These are phyloP conservation scores for Leiothrix lutea DNA, from an alignment of 2,113 vertebrate genomes.

Conservation along the genomic window DNA sequence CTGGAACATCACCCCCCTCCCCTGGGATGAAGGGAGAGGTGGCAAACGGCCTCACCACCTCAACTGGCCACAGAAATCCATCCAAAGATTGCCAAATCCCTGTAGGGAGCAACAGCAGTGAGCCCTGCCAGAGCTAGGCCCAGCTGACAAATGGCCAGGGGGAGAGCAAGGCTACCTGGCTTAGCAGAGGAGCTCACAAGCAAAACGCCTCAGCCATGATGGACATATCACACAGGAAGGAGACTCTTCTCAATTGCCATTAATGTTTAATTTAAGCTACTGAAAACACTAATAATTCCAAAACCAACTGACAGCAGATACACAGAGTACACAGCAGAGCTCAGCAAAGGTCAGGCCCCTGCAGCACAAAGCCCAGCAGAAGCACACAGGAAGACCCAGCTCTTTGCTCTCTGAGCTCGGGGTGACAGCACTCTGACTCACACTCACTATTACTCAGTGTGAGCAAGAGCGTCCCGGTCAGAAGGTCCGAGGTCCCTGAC, in stretches of 20 bases:
- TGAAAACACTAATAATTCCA: slow-evolving; percentile 43
- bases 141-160: background rate
- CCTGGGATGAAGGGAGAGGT: slow-evolving; percentile 35
- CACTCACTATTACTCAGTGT: background rate
- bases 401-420: background rate
- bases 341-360: background rate
- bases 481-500: accelerated
- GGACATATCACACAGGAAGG: slow-evolving; percentile 51
- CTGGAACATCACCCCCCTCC: background rate
- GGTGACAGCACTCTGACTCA: background rate
- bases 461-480: background rate
- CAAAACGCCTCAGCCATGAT: background rate
- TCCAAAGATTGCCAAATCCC: slow-evolving; percentile 43
- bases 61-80: slow-evolving; percentile 22
- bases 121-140: background rate
- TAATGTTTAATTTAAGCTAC: background rate
- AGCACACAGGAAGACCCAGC: background rate
- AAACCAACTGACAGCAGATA: background rate
- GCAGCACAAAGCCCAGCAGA: background rate
- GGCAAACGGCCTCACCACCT: slow-evolving; percentile 22
- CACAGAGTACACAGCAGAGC: background rate
- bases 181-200: background rate
- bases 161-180: background rate
- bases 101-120: background rate
- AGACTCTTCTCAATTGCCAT: background rate